A percentile compares a stretch with the other conserved stretches of the same genome.
Evolutionary conservation across 2,888 invertebrate species (phyloP).

Genomic region (Agonopterix arenella): DNA sequence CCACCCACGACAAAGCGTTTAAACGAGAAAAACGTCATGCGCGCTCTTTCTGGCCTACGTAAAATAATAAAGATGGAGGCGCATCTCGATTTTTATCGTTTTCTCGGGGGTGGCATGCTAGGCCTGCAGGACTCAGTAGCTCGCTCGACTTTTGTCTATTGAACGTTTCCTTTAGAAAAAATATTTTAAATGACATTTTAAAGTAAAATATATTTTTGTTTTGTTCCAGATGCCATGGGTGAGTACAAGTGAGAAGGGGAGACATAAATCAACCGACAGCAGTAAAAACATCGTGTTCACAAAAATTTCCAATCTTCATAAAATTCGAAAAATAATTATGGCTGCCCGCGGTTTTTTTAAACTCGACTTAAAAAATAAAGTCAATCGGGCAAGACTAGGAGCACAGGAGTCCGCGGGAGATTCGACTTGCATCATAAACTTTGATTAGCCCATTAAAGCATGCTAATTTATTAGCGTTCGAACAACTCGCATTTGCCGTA

Average conservation of each 20-base stretch:
- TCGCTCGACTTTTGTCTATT: too few species aligned
- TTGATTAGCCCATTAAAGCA: constrained; percentile 76
- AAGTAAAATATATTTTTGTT: constrained; percentile 37
- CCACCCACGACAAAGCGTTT: too few species aligned
- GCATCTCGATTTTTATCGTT: too few species aligned
- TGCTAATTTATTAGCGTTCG: constrained; percentile 72
- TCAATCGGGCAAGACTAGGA: constrained; percentile 74
- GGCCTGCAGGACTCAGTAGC: too few species aligned
- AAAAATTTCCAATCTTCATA: constrained; percentile 74
- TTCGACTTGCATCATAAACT: constrained; percentile 75
- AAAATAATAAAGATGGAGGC: too few species aligned
- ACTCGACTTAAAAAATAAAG: constrained; percentile 50
- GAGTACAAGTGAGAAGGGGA: constrained; percentile 69
- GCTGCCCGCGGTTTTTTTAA: constrained; percentile 37
- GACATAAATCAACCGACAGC: constrained; percentile 52
- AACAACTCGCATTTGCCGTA: constrained; percentile 58
- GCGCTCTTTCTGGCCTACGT: too few species aligned
- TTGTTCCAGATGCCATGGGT: constrained; percentile 90
- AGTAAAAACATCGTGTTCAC: constrained; percentile 58
- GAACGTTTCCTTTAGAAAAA: background rate
- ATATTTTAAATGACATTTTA: background rate
- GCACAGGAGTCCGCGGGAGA: constrained; percentile 66
- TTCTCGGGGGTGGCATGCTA: too few species aligned
- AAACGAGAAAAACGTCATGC: too few species aligned
- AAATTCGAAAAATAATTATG: constrained; percentile 70